Base-by-base conservation (phyloP, 2,888 invertebrate genomes). In the Copidosoma aretas region DNA sequence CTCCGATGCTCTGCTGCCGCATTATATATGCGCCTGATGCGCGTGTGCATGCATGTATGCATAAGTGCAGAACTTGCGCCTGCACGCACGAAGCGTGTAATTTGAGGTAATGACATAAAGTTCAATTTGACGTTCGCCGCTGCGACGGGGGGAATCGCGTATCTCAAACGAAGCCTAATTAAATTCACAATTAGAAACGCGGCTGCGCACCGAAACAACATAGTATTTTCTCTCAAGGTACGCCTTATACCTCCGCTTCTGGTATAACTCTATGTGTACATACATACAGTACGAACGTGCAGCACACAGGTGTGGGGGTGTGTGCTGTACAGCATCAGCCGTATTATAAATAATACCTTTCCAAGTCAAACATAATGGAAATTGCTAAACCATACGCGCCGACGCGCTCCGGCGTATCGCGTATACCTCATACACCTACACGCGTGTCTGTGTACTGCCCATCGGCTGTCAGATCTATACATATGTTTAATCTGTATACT, bases 171-270 rank as follows among this genome's bases (percentile, higher is more conserved):
- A 46, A 25, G 24, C 41, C 58, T 68, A 61, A 68, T 68, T 68
- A 68, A 68, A 64, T 64, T 61, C 39, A 63, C 64, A 61, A 68
- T 64, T 68, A 64, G 68, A 68, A 60, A 68, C 53, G 41, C 53
- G 32, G 32, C 32, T 5, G 8, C 32, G 46, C 19, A 21, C 43
- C 17, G 21, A 25, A 39, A 32, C 57, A 53, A 39, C 53, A 19
- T 17, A 60, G 52, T 64, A 68, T 64, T 64, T 64, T 60, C 64
- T 68, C 60, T 25, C 51, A 25, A 32, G 32, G 3, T 32, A 32
- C n/a, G n/a, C 32, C 32, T 5, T 32, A 8, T 8, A 32, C 32
- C 32, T 3, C 32, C 4, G 32, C n/a, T n/a, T n/a, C n/a, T n/a
- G n/a, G n/a, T n/a, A n/a, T n/a, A n/a, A n/a, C n/a, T n/a, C n/a